Base-by-base conservation (phyloP, 2,113 vertebrate genomes). In the Progne subis region DNA sequence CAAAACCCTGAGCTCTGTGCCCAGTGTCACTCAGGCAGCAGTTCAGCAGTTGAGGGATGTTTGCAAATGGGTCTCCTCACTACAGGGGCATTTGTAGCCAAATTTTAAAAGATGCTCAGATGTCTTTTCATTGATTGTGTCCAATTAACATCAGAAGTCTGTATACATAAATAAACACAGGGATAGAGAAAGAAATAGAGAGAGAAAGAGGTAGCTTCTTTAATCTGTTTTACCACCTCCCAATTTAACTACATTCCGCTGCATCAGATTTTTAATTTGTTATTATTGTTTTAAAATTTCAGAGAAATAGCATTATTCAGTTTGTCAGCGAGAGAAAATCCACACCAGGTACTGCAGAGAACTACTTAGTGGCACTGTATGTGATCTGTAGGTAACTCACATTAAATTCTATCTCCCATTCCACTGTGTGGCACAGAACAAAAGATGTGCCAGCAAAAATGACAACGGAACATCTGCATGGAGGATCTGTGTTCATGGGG, bases 361-460 rank as follows among this genome's bases (percentile, higher is more conserved):
- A 86, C 93, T 87, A 20, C 90, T 71, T 46, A 59, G 68, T 34
- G 12, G 49, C 41, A 70, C 88, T 20, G 61, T 46, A 56, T 64
- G 89, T 93, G 89, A 96, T 95, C 50, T 91, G 94, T 37, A 94
- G 83, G 92, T 92, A 97, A 95, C 90, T 96, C 96, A 82, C 79
- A 88, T 69, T 75, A 81, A 95, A 94, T 82, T 96, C 18, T 67
- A 87, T 46, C 85, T 97, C 87, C 60, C 4, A 34, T 95, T 91
- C 64, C 59, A 55, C 80, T n/a, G 49, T 37, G 87, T 49, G 71
- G 41, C 80, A 63, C 43, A 64, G 87, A 94, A 93, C 53, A 60
- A 86, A 91, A 93, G 55, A 59, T 37, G 79, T 11, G 79, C 61
- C 61, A 84, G 26, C 81, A 65, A 86, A 91, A 91, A 60, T 41